Evolutionary conservation across 2,888 invertebrate genomes (phyloP), one percentile per base, ranked within the genome.

Genomic region (Panzeria rudis): DNA sequence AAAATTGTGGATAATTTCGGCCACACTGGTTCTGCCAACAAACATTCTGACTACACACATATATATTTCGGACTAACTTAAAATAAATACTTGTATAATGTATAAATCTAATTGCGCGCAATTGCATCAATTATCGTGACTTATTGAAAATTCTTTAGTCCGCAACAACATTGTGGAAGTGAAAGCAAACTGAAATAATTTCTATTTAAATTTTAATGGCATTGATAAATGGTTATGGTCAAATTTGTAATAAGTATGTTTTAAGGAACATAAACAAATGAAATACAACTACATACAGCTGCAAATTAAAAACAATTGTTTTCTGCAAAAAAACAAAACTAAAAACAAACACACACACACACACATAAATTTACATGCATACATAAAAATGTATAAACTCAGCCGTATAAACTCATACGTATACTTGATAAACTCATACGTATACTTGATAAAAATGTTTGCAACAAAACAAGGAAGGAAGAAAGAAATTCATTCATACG

Each of bases 401-500:
- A 20, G n/a, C n/a, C 7, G 1, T 29, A 35, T 17, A 62, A 32
- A 54, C 29, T 29, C 5, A 29, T 2, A 29, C 5, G 29, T 5
- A 29, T 29, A 47, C 59, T 38, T 59, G 0, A 11, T 17, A 32
- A 61, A 84, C 54, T 61, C 38, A 25, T 52, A 73, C 78, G 85
- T 82, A 84, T 81, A 62, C 66, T 75, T 73, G 69, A 56, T 76
- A 6, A 62, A 71, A 47, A 64, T 38, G 17, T 52, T 73, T n/a
- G n/a, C 11, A 38, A n/a, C 6, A 38, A 50, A 71, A 71, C 20
- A 62, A 44, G 62, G 29, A 20, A n/a, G 11, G 38, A 20, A n/a
- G 7, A 20, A 73, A 35, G 15, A 73, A 69, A 71, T 82, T 85
- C 82, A 85, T 85, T 85, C 85, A 85, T 85, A 85, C 85, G 85